Evolutionary conservation across 37 sponge, comb jelly and placozoan species (phyloP), one percentile per base, ranked within the genome.

Genomic region (Agelas oroides): DNA sequence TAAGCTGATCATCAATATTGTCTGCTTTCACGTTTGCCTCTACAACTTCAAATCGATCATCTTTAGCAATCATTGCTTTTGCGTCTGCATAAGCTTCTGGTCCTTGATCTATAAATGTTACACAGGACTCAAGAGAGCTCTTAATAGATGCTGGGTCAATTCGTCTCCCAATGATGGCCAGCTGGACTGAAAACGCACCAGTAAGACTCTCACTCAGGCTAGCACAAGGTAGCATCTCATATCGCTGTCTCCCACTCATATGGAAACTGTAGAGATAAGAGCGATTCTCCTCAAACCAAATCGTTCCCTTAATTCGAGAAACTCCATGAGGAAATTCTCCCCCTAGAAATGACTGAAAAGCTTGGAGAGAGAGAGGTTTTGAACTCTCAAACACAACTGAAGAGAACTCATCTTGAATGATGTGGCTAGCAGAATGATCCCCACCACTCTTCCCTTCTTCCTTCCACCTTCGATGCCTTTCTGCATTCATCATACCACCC

Each of bases 241-340:
- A 92, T 27, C 92, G 78, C 30, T 83, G 78, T 34, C 92, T 59
- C 0, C 92, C 92, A 70, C 92, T 92, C 92, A 86, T 87, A 60
- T 92, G 92, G 38, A 92, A 92, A 18, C 57, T 76, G 36, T 92
- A 92, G 34, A 86, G 83, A 38, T 61, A 73, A 37, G 75, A 66
- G 19, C 79, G 73, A 31, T 77, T 71, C 72, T 92, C 92, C 18
- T 24, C 57, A 78, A 92, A 92, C 84, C 83, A 92, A 63, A 92
- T 67, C 5, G 83, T 87, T 16, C 92, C 92, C 38, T 92, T 92
- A 79, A 87, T 87, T 1, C 92, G 73, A 1, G 73, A 59, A 16
- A 83, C 60, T 13, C 62, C 75, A 0, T 5, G 20, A 0, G 84
- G 87, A 46, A 86, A 92, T 20, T 82, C 77, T 0, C 35, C 55